Base-by-base conservation (phyloP, 2,888 invertebrate species). In the Tinea semifulvella region DNA sequence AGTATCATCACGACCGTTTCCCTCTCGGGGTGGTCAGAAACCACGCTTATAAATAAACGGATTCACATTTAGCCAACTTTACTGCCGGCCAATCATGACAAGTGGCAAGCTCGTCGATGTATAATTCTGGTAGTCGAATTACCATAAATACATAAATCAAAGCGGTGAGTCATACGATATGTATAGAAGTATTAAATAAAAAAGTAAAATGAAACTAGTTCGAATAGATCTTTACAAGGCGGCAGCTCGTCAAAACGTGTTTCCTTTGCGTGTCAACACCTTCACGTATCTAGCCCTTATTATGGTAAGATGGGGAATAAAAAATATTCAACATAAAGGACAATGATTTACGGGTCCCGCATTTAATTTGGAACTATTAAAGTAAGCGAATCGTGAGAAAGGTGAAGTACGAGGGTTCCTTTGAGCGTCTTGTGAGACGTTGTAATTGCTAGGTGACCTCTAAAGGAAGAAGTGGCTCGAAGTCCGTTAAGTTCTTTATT, bases 201-300 rank as follows among this genome's bases (percentile, higher is more conserved):
- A 31, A 31, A 31, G 2, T 14, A 3, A 36, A 36, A 36, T 7
- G 36, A 36, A 36, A 36, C 36, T 36, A 36, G 36, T 36, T 36
- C 17, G 36, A 36, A 36, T 36, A 36, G 18, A 18, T 36, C 18
- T 36, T 14, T 36, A 18, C 17, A 18, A 18, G 4, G 13, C 13
- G 31, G 13, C 13, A 26, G 11, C 13, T 40, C 40, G 22, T 40
- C 27, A 18, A 40, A 71, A 73, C 72, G 58, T 65, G 75, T 74
- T 71, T 68, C 66, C 56, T 68, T 63, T 61, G 64, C 61, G 55
- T 70, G 71, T 77, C 79, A 68, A 79, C 79, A 77, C 79, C 77
- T 76, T 75, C 75, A 63, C 69, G 67, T 56, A 51, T 73, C 75
- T 76, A 77, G 72, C 73, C 73, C 65, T 76, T 75, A 62, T 65